Conservation (phyloP, 2,797 vertebrate species). For the Botia kubotai region DNA sequence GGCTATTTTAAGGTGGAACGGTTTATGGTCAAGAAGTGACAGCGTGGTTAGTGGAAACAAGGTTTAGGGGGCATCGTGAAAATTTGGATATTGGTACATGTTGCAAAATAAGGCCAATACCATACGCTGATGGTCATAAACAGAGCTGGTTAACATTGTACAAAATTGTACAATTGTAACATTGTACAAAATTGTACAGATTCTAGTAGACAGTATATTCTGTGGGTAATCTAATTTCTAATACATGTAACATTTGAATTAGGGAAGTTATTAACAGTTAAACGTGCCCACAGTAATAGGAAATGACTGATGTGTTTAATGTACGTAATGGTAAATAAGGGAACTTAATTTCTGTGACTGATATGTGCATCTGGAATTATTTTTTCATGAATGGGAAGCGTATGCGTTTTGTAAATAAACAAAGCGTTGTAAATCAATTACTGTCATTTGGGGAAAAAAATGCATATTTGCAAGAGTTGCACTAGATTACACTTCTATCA, state of each 20-base stretch:
- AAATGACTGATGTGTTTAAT: not conserved
- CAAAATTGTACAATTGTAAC: too few relatives aligned
- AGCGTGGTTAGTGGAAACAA: conserved; percentile 3
- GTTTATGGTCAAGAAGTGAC: not conserved
- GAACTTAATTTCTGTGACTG: not conserved
- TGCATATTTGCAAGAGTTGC: too few relatives aligned
- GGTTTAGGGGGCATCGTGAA: not conserved
- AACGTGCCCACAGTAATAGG: not conserved
- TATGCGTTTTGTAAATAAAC: too few relatives aligned
- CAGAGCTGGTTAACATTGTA: not conserved
- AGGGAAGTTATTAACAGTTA: not conserved
- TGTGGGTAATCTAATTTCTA: not conserved
- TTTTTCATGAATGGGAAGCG: not conserved
- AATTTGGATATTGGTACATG: not conserved
- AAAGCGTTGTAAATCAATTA: not conserved
- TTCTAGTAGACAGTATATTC: too few relatives aligned
- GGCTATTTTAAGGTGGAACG: conserved; percentile 23
- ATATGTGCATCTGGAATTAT: not conserved
- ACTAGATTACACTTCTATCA: too few relatives aligned
- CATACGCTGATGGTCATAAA: not conserved
- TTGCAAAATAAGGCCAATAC: not conserved
- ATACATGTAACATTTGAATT: not conserved
- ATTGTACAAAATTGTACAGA: too few relatives aligned
- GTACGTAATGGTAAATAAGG: not conserved
- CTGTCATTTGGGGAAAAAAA: not conserved